Percentiles rank a stretch among this genome's conserved stretches.
Conservation (phyloP, 2,113 vertebrate genomes). For the Chlamydotis undulata region DNA sequence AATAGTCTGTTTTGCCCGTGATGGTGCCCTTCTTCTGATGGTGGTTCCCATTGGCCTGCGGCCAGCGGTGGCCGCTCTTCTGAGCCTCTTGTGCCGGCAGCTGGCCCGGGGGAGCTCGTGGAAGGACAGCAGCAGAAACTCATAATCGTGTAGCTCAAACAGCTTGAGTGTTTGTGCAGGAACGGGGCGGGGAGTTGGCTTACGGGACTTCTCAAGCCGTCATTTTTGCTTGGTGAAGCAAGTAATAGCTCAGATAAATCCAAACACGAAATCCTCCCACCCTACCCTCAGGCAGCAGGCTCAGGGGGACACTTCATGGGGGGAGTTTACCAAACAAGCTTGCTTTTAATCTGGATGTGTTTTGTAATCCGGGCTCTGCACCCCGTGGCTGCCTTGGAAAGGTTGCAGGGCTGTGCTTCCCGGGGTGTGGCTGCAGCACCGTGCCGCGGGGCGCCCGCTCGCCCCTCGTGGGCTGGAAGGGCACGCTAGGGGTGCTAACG, state of each 20-base stretch:
- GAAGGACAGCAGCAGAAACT: neutral
- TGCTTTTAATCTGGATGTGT: neutral
- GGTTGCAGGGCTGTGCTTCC: neutral
- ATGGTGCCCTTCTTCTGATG: too few relatives aligned
- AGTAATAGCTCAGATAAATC: neutral
- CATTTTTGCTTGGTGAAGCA: constrained; percentile 3
- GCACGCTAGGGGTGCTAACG: fast-evolving
- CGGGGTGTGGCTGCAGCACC: neutral
- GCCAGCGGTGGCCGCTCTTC: neutral
- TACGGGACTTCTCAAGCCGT: neutral
- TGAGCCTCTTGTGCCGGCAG: neutral
- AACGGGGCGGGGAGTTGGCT: neutral
- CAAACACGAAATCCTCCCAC: neutral
- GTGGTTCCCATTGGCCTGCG: too few relatives aligned
- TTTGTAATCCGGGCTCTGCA: neutral
- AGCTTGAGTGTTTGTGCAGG: neutral
- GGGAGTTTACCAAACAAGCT: neutral
- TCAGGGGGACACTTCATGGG: neutral
- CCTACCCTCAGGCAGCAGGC: neutral
- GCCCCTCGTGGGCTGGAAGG: neutral
- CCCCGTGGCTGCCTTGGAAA: neutral
- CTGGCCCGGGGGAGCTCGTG: neutral
- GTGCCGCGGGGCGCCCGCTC: neutral
- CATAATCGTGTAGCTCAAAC: neutral
- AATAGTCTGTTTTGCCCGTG: too few relatives aligned